Evolutionary conservation across 37 sponge, comb jelly and placozoan genomes (phyloP).

Genomic region (Tethya wilhelma): DNA sequence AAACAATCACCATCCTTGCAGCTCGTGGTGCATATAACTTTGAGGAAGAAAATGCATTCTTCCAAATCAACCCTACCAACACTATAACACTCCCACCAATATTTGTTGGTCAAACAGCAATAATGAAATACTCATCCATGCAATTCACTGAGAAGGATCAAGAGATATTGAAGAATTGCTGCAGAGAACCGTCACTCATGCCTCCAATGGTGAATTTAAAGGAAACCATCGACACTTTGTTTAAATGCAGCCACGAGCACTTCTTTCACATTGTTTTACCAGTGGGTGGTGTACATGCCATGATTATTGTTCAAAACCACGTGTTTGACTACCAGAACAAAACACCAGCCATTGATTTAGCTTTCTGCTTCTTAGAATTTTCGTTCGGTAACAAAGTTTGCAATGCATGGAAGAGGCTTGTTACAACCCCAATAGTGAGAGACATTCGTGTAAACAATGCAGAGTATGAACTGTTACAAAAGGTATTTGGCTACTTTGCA

Average conservation of each 20-base stretch:
- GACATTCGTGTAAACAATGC: conserved; percentile 4
- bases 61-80: background rate
- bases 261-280: too few relatives aligned
- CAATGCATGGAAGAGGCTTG: background rate
- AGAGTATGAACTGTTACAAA: conserved; percentile 9
- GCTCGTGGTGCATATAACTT: background rate
- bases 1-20: background rate
- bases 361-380: conserved; percentile 4
- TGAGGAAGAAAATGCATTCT: background rate
- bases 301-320: background rate
- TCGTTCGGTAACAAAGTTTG: background rate
- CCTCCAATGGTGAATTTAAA: background rate
- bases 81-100: too few relatives aligned
- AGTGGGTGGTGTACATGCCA: too few relatives aligned
- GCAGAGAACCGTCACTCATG: background rate
- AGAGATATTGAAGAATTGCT: too few relatives aligned
- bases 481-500: conserved; percentile 18
- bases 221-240: too few relatives aligned
- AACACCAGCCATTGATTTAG: conserved; percentile 26
- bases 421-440: background rate
- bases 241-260: too few relatives aligned
- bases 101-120: too few relatives aligned
- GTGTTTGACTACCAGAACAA: background rate
- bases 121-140: too few relatives aligned
- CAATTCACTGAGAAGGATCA: too few relatives aligned